Evolutionary conservation across 2,113 vertebrate species (phyloP).

Genomic region (Daphoenositta chrysoptera): DNA sequence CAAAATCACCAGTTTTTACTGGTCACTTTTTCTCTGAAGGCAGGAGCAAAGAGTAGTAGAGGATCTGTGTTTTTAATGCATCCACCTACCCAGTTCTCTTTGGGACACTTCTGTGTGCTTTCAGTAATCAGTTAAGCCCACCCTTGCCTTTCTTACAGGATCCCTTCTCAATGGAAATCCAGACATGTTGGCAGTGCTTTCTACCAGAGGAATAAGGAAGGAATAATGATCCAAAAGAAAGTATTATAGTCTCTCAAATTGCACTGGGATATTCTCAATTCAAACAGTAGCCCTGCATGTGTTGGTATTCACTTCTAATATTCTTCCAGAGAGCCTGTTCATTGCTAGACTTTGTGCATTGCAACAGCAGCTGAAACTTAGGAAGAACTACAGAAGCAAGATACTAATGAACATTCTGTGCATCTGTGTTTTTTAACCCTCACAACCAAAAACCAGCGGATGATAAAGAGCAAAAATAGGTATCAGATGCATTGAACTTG

Average conservation of each 20-base stretch:
- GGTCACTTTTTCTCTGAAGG: background rate
- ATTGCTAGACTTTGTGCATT: background rate
- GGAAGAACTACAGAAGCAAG: background rate
- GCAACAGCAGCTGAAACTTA: background rate
- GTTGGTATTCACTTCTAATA: background rate
- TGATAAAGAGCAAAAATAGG: background rate
- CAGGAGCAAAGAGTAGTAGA: background rate
- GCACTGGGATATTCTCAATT: background rate
- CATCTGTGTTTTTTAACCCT: background rate
- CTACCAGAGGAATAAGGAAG: background rate
- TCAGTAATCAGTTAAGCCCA: background rate
- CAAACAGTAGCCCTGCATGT: background rate
- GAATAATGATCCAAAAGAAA: slow-evolving; percentile 19
- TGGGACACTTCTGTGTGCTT: background rate
- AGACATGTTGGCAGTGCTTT: background rate
- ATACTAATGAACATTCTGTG: background rate
- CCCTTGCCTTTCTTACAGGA: background rate
- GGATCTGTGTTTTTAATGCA: background rate
- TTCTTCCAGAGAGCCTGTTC: background rate
- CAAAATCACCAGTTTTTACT: background rate
- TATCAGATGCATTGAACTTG: background rate
- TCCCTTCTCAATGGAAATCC: slow-evolving; percentile 18
- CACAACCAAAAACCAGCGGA: background rate
- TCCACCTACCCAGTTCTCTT: background rate
- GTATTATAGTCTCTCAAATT: background rate